Base-by-base conservation (phyloP, 2,113 vertebrate genomes). In the Cygnus buccinator region DNA sequence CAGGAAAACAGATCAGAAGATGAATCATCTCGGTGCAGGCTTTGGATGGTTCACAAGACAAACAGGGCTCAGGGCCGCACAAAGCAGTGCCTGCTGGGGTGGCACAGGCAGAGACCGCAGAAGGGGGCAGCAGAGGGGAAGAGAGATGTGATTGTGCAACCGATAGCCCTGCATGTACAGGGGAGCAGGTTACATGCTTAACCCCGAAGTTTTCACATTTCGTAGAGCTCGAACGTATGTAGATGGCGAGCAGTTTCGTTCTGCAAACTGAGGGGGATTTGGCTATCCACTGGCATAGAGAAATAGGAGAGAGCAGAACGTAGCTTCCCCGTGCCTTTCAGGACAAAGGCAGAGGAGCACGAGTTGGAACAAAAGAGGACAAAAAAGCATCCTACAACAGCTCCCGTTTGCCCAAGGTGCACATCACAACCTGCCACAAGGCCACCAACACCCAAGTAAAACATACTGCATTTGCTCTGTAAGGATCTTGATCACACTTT, bases 1-100 rank as follows among this genome's bases (percentile, higher is more conserved):
- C 0, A 61, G 26, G 35, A 61, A 55, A 82, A 89, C 8, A 6
- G 43, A 3, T 44, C 22, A 61, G 71, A 57, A 39, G 33, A 16
- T 9, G 0, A 43, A 54, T 78, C 7, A 5, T 18, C 39, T 65
- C 54, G 19, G 0, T 68, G 77, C 17, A 31, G 58, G 31, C 19
- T 58, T 87, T 87, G 57, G 25, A n/a, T 11, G 11, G 52, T 55
- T 89, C 62, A 19, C 20, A 39, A 77, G 39, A 37, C 9, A 35
- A 79, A 18, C 48, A 65, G 48, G 33, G 23, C 68, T 73, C 25
- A 35, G 54, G 43, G 59, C 35, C 13, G 10, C 16, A 17, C 9
- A 2, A 21, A 26, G 29, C 22, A 29, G 58, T 28, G 20, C 3
- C n/a, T 19, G 0, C 0, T 3, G 0, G 4, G 13, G 0, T 71